Percentiles rank a stretch among this genome's conserved stretches.
Evolutionary conservation across 1,140 invertebrate species (phyloP).

Genomic region (Drosophila lacteicornis): DNA sequence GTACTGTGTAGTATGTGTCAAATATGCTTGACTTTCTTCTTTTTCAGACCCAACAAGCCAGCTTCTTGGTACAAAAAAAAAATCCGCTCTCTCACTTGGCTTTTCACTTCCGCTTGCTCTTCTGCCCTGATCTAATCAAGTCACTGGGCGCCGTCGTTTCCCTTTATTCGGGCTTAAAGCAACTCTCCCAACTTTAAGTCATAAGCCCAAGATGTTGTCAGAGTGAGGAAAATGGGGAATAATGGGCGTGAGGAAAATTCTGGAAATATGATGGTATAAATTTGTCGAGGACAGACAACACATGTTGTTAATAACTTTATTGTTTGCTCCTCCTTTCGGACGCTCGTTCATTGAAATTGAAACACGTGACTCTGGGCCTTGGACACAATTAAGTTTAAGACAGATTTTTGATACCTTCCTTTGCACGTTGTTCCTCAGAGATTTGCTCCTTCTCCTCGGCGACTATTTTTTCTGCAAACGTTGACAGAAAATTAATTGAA

Average conservation of each 20-base stretch:
- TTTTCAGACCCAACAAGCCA: conserved; percentile 9
- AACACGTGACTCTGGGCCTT: conserved; percentile 45
- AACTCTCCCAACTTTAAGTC: conserved; percentile 30
- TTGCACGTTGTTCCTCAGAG: conserved; percentile 3
- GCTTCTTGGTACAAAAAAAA: conserved; percentile 3
- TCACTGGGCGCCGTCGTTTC: conserved; percentile 11
- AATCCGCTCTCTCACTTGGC: not conserved
- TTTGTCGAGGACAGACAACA: conserved; percentile 57
- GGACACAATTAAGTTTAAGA: conserved; percentile 62
- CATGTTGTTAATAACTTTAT: conserved; percentile 75
- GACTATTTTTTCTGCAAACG: conserved; percentile 63
- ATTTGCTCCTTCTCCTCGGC: conserved; percentile 2
- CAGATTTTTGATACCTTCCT: conserved; percentile 28
- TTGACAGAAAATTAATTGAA: conserved; percentile 82
- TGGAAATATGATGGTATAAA: conserved; percentile 38
- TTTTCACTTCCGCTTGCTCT: conserved; percentile 15
- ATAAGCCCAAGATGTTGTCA: conserved; percentile 52
- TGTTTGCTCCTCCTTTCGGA: conserved; percentile 30
- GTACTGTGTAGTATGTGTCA: conserved; percentile 5
- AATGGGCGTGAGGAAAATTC: conserved; percentile 12
- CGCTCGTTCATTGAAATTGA: conserved; percentile 18
- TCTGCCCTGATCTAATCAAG: conserved; percentile 4
- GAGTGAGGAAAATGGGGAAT: conserved; percentile 6
- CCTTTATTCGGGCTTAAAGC: conserved; percentile 18
- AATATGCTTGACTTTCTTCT: not conserved